Percentiles rank a stretch among this genome's conserved stretches.
Evolutionary conservation across 2,113 vertebrate species (phyloP).

Genomic region (Regulus satrapa): DNA sequence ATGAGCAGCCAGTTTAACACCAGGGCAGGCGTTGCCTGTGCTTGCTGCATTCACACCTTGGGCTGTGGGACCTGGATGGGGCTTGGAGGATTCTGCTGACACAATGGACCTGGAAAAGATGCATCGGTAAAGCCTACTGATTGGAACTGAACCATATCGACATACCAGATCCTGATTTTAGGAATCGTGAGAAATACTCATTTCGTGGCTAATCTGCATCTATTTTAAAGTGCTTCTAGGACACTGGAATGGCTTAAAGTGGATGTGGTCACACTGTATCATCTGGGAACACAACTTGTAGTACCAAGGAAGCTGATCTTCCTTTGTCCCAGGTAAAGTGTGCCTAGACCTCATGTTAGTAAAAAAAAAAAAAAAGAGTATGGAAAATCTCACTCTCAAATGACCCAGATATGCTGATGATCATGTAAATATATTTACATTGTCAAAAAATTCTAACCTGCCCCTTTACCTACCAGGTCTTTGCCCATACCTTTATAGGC

Average conservation of each 20-base stretch:
- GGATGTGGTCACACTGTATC: fast-evolving
- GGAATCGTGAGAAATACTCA: not conserved
- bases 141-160: not conserved
- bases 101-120: not conserved
- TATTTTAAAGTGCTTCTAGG: not conserved
- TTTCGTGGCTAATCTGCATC: not conserved
- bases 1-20: not conserved
- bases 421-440: not conserved
- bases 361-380: not conserved
- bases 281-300: not conserved
- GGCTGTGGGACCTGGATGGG: not conserved
- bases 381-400: not conserved
- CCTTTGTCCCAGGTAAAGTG: not conserved
- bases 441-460: not conserved
- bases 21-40: not conserved
- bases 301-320: not conserved
- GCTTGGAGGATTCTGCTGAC: not conserved
- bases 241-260: not conserved
- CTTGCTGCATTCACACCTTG: not conserved
- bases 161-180: not conserved
- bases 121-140: not conserved
- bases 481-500: not conserved
- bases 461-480: not conserved
- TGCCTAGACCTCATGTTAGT: not conserved
- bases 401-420: not conserved